Percentiles rank a stretch among this genome's conserved stretches.
Evolutionary conservation across 2,113 vertebrate genomes (phyloP).

Genomic region (Cepphus grylle): DNA sequence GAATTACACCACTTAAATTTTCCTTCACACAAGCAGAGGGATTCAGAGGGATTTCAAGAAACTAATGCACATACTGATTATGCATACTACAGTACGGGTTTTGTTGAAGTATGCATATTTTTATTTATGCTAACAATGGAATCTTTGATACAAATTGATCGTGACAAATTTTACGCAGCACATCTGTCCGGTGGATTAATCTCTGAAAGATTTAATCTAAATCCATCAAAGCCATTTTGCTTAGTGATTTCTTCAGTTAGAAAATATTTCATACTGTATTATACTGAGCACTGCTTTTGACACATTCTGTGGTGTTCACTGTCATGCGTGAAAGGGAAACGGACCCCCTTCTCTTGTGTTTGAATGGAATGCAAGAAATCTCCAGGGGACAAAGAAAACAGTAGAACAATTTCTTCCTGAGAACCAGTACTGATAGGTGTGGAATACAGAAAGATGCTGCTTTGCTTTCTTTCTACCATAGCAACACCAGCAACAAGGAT

Average conservation of each 20-base stretch:
- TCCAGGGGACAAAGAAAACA: background rate
- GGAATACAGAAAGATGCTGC: background rate
- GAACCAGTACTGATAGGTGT: background rate
- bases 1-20: background rate
- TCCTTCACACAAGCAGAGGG: background rate
- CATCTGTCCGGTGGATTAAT: slow-evolving; percentile 16
- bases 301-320: background rate
- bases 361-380: background rate
- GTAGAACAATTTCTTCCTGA: background rate
- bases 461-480: background rate
- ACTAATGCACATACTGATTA: background rate
- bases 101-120: slow-evolving; percentile 11
- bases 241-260: slow-evolving; percentile 13
- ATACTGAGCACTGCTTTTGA: background rate
- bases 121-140: slow-evolving; percentile 15
- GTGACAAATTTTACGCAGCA: slow-evolving; percentile 45
- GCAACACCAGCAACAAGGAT: background rate
- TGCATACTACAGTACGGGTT: background rate
- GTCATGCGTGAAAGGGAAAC: background rate
- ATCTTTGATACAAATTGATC: slow-evolving; percentile 33
- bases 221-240: slow-evolving; percentile 30
- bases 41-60: background rate
- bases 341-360: background rate
- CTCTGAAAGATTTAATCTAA: slow-evolving; percentile 51
- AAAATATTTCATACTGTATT: slow-evolving; percentile 4